A percentile compares a stretch with the other conserved stretches of the same genome.
Conservation (phyloP, 2,888 invertebrate genomes). For the Tricholauxania praeusta region DNA sequence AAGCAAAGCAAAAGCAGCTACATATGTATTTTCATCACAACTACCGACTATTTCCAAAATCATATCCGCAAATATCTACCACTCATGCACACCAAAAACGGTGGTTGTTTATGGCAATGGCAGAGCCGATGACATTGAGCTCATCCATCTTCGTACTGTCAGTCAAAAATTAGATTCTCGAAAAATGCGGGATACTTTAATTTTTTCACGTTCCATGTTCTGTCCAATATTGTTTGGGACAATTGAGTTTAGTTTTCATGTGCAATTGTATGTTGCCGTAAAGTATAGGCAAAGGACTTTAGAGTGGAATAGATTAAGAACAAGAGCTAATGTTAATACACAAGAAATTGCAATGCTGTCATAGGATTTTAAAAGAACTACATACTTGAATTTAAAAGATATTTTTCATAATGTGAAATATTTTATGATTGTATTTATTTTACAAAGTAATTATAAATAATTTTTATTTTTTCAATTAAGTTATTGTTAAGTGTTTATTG, state of each 20-base stretch:
- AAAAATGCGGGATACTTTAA: conserved; percentile 38
- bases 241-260: conserved; percentile 10
- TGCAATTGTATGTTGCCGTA: conserved; percentile 27
- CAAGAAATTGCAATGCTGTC: conserved; percentile 16
- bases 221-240: conserved; percentile 29
- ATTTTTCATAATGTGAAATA: no score
- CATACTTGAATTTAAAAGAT: neutral
- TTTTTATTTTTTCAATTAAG: neutral
- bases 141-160: conserved; percentile 61
- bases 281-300: neutral
- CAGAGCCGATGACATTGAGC: conserved; percentile 48
- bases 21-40: no score
- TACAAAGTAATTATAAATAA: conserved; percentile 17
- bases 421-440: conserved; percentile 23
- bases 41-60: no score
- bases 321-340: conserved; percentile 12
- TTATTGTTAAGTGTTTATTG: neutral
- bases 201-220: conserved; percentile 18
- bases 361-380: neutral
- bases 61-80: no score
- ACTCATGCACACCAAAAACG: neutral
- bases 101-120: neutral
- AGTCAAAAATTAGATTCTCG: conserved; percentile 45
- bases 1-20: no score
- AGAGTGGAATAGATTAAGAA: neutral